Evolutionary conservation across 2,113 vertebrate species (phyloP), one percentile per base, ranked within the genome.

Genomic region (Cyanistes caeruleus): DNA sequence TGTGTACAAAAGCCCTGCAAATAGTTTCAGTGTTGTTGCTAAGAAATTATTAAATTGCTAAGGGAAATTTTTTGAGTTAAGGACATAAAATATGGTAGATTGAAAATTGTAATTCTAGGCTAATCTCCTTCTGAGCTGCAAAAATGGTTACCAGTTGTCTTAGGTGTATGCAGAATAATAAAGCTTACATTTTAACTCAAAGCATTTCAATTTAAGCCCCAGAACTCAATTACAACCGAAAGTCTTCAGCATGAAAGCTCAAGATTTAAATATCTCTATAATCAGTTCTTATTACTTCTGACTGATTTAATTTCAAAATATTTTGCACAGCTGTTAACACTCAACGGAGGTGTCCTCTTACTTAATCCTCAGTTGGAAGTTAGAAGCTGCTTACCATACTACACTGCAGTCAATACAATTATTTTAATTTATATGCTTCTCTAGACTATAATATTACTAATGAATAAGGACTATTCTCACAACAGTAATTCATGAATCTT

Each of bases 291-390:
- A 96, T 88, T 97, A 95, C 75, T 96, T 90, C 30, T 80, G 76
- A 83, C 41, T 83, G 65, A 89, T 97, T 97, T 96, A 98, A 98
- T 97, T 96, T 97, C 60, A 96, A 97, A 97, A 89, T 96, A 97
- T 91, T 98, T 97, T 96, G 79, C 92, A 81, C 82, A 92, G 88
- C 82, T 96, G 78, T 89, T 97, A 95, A 92, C 87, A 93, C 44
- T 92, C 84, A 83, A 86, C 77, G 94, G 53, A 89, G 64, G 91
- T 96, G 63, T 97, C 75, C 72, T 78, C 59, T 60, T 77, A 73
- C 64, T 79, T 95, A 89, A 91, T 90, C 48, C 46, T 94, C 51
- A 85, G 35, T 1, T 55, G 67, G 44, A 76, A 95, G 24, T 92
- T 70, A 75, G 65, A 90, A 87, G 35, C 75, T 4, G 77, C 48